Evolutionary conservation across 2,113 vertebrate species (phyloP).

Genomic region (Limnothrissa miodon): DNA sequence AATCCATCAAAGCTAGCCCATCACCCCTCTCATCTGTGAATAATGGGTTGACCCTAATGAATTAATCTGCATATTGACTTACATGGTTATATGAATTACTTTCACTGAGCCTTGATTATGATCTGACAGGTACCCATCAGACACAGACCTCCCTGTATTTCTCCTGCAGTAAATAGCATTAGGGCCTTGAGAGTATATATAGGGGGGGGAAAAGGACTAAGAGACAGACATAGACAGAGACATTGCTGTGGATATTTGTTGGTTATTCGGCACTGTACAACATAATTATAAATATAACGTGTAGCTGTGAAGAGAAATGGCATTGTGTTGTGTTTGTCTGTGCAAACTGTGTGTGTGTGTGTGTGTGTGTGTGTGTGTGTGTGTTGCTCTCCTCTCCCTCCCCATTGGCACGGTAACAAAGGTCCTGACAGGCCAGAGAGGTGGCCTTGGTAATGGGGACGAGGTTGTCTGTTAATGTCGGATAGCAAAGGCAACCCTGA

Average conservation of each 20-base stretch:
- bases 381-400: not conserved
- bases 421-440: not conserved
- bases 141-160: not conserved
- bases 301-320: too few species aligned
- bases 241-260: too few species aligned
- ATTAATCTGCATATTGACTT: conserved; percentile 2
- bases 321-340: conserved; percentile 6
- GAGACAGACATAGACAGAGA: conserved; percentile 10
- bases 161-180: conserved; percentile 27
- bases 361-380: not conserved
- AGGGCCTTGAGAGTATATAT: not conserved
- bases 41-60: conserved; percentile 3
- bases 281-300: too few species aligned
- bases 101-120: not conserved
- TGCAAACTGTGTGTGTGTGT: not conserved
- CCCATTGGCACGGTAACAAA: not conserved
- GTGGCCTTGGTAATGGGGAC: not conserved
- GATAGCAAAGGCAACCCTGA: not conserved
- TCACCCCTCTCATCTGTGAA: conserved; percentile 16
- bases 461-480: not conserved
- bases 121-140: not conserved
- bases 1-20: not conserved
- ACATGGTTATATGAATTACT: conserved; percentile 9
- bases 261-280: too few species aligned
- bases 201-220: conserved; percentile 22